A percentile compares a stretch with the other conserved stretches of the same genome.
These are phyloP conservation scores for Platanista minor DNA, from an alignment of 2,113 vertebrate genomes.

Conservation along the genomic window DNA sequence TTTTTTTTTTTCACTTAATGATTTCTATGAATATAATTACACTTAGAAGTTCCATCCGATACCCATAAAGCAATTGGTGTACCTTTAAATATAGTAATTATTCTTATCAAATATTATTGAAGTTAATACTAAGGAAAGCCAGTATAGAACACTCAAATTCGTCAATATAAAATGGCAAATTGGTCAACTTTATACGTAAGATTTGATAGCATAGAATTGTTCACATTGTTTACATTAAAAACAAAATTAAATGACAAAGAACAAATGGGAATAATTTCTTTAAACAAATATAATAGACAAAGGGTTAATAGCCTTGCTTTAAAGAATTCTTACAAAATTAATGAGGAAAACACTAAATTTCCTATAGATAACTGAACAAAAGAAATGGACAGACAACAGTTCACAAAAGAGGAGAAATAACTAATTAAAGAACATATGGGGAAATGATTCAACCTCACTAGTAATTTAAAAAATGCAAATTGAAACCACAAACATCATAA, in stretches of 20 bases:
- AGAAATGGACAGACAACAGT: slow-evolving; percentile 44
- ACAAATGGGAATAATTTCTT: background rate
- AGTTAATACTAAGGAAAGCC: background rate
- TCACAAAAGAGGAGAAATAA: slow-evolving; percentile 47
- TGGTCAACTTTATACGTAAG: slow-evolving; percentile 12
- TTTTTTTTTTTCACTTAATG: background rate
- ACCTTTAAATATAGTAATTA: slow-evolving; percentile 48
- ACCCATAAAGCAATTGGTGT: slow-evolving; percentile 13
- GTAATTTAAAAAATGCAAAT: slow-evolving; percentile 60
- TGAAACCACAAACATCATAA: slow-evolving; percentile 50
- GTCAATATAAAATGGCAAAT: slow-evolving; percentile 34
- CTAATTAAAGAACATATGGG: slow-evolving; percentile 58
- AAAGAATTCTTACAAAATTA: slow-evolving; percentile 37
- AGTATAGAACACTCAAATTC: slow-evolving; percentile 21
- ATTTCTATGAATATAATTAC: slow-evolving; percentile 57
- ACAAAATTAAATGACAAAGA: slow-evolving; percentile 16
- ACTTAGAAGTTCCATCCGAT: slow-evolving; percentile 21
- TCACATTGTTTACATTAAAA: slow-evolving; percentile 15
- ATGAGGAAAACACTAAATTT: background rate
- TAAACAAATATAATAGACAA: slow-evolving; percentile 18
- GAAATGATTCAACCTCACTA: slow-evolving; percentile 50
- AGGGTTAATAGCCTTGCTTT: slow-evolving; percentile 41
- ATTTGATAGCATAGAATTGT: slow-evolving; percentile 1
- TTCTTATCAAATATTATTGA: slow-evolving; percentile 46
- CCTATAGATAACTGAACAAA: slow-evolving; percentile 46